Percentiles rank a stretch among this genome's conserved stretches.
Conservation (phyloP, 2,797 vertebrate species). For the Karalla daura region DNA sequence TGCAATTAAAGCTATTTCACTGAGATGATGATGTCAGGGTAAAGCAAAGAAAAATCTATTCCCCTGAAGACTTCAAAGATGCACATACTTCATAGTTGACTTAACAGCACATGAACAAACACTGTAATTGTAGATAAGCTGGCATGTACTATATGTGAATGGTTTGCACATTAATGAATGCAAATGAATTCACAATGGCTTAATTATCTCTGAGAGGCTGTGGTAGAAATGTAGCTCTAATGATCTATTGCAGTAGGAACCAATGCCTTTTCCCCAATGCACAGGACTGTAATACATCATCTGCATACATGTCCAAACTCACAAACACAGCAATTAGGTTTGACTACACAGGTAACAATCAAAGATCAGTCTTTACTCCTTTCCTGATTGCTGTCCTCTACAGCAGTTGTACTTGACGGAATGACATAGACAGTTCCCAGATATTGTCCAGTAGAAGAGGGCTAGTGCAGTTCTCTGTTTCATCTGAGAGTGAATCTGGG, state of each 20-base stretch:
- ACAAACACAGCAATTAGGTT: background rate
- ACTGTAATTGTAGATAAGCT: slow-evolving; percentile 1
- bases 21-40: background rate
- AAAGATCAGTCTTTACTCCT: background rate
- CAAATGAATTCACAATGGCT: background rate
- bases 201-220: background rate
- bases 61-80: background rate
- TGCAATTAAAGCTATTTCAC: slow-evolving; percentile 32
- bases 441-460: background rate
- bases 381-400: background rate
- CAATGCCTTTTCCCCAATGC: background rate
- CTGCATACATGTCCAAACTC: too few species aligned
- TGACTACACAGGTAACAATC: background rate
- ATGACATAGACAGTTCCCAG: background rate
- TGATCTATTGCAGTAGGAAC: background rate
- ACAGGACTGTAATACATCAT: too few species aligned
- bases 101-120: slow-evolving; percentile 2
- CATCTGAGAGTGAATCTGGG: background rate
- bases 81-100: too few species aligned
- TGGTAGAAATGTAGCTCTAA: background rate
- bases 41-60: background rate
- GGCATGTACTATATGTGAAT: background rate
- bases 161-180: background rate
- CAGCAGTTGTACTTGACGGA: background rate
- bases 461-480: background rate